Base-by-base conservation (phyloP, 2,113 vertebrate species). In the Xenopus borealis region DNA sequence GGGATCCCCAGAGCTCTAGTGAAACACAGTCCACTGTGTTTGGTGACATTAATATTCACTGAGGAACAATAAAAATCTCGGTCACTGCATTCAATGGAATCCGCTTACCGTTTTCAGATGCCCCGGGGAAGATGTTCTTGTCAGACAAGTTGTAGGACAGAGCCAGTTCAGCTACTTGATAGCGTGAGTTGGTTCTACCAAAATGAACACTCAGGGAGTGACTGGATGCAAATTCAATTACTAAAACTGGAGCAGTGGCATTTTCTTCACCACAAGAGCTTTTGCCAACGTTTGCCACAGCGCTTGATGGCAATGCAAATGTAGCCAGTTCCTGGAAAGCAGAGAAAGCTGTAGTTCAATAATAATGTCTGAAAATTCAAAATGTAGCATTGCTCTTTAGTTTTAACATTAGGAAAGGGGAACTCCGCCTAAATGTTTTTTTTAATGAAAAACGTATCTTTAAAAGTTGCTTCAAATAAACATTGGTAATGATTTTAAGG, bases 91-190 rank as follows among this genome's bases (percentile, higher is more conserved):
- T 9, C 7, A 40, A 40, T 40, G 7, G 5, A 40, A 40, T 6
- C 33, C 3, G 2, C 69, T 87, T 83, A 98, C 96, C 92, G 3
- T 85, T 79, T 68, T 79, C 63, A 83, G 80, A 86, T 44, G 96
- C 84, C 1, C 85, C 83, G 10, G 87, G 89, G 82, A 98, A 98
- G n/a, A 75, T 0, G 6, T 71, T 10, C 5, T 79, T 10, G 82
- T 98, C 96, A 2, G 89, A 92, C 66, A 98, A 84, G 75, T 97
- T 95, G 83, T 94, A 98, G 40, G 33, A 77, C 79, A 98, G 88
- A 5, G 64, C 78, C 72, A 98, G 75, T 65, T 82, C 84, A 18
- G 81, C 78, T 0, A 97, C 89, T 0, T 71, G 33, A 75, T 98
- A 98, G 4, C 66, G n/a, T 10, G 78, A 80, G 0, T 30, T 10